Base-by-base conservation (phyloP, 2,888 invertebrate genomes). In the Scotopteryx bipunctaria region DNA sequence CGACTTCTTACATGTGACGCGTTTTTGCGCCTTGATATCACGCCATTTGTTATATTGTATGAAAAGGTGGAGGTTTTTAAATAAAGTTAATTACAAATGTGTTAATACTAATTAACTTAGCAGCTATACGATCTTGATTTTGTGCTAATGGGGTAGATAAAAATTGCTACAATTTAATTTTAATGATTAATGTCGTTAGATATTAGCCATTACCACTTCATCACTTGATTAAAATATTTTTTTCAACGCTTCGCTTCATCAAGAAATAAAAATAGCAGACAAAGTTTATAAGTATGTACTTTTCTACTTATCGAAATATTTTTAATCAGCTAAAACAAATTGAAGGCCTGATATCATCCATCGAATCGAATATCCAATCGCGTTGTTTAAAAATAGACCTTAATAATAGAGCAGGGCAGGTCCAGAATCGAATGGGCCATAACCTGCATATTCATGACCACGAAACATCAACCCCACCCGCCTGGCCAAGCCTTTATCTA, bases 391-490 rank as follows among this genome's bases (percentile, higher is more conserved):
- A 68, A 71, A 75, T 71, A 74, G 64, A 71, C 66, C 63, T 59
- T 67, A 71, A 73, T 75, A 65, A 64, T 56, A 58, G 62, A 72
- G 71, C 65, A n/a, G 73, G 59, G 76, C 66, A 71, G 64, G 60
- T 69, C 63, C 64, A 65, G 61, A 66, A 66, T 71, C 63, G 67
- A 77, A 76, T 73, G 71, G 73, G 70, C 63, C 69, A 68, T 73
- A 71, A 76, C 76, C 78, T 85, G 75, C 77, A 81, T 82, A 83
- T 83, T 77, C 83, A 83, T 85, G 78, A 81, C 75, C 81, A 86
- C 84, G 86, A 83, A 72, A 85, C 17, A 42, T 44, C 37, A 44
- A 44, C 48, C 55, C 57, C 64, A 74, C 82, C 78, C 66, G 70
- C 78, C 76, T 65, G 66, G 76, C 80, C 83, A 78, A 83, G 82